A percentile compares a stretch with the other conserved stretches of the same genome.
phyloP scores from a whole-genome alignment of 2,888 invertebrate species.

The Baccha elongata region DNA sequence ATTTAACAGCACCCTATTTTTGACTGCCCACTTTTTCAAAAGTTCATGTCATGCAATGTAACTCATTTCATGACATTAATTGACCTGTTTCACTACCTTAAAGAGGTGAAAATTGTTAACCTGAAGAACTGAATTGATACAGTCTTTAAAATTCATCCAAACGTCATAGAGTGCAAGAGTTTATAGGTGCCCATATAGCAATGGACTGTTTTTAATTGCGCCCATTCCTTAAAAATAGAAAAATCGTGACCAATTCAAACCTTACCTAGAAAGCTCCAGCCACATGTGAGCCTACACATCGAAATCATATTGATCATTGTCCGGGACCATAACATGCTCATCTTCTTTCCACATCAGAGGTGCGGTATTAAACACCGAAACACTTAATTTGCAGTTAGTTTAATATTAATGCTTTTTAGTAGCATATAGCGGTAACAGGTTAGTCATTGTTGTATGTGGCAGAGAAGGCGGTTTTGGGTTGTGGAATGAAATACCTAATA shows the following conservation, averaged over 20 bases:
- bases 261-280: not conserved
- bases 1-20: slow-evolving; percentile 26
- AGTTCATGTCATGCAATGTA: slow-evolving; percentile 38
- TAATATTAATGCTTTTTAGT: slow-evolving; percentile 61
- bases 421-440: slow-evolving; percentile 33
- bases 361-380: slow-evolving; percentile 37
- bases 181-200: slow-evolving; percentile 5
- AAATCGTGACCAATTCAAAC: slow-evolving; percentile 53
- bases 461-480: not conserved
- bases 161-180: slow-evolving; percentile 31
- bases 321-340: slow-evolving; percentile 18
- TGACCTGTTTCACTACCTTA: slow-evolving; percentile 34
- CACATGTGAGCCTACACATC: slow-evolving; percentile 11
- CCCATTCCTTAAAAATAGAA: slow-evolving; percentile 31
- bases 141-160: slow-evolving; percentile 26
- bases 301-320: slow-evolving; percentile 49
- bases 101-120: slow-evolving; percentile 23
- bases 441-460: not conserved
- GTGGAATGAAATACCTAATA: slow-evolving; percentile 38
- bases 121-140: slow-evolving; percentile 6
- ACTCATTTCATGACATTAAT: slow-evolving; percentile 41
- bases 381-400: slow-evolving; percentile 46
- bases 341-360: slow-evolving; percentile 24
- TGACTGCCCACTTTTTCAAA: not conserved
- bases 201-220: slow-evolving; percentile 58